Base-by-base conservation (phyloP, 2,888 invertebrate species). In the Tipula vernalis region DNA sequence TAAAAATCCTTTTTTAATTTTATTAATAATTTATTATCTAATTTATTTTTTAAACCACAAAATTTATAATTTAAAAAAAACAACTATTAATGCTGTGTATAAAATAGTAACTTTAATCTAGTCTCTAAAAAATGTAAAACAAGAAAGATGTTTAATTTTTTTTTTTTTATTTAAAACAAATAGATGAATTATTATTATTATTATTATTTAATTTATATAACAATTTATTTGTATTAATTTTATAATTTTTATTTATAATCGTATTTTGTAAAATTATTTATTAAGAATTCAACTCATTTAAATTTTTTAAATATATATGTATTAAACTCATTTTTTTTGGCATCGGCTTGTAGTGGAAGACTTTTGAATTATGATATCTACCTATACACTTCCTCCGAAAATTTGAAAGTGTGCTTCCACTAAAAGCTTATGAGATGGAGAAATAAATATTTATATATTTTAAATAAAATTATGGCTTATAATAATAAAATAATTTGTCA, bases 61-160 rank as follows among this genome's bases (percentile, higher is more conserved):
- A 51, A 71, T 10, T 57, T 8, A 15, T 83, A 84, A n/a, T n/a
- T n/a, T n/a, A n/a, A n/a, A n/a, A n/a, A n/a, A n/a, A n/a, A n/a
- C n/a, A 84, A 84, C 41, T 84, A 41, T 84, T 84, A 39, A 84
- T 41, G 84, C 84, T 84, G 84, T 84, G 84, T 84, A 84, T 84
- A 84, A 28, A 39, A 84, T 41, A 84, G 41, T 84, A 84, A 84
- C 41, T 84, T n/a, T 84, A 84, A 84, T 84, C 84, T 84, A 84
- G 84, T 84, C 84, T 84, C 39, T 39, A 36, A 71, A 71, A 71
- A 71, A 71, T 71, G 71, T 71, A 28, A 28, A 71, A 71, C 71
- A 71, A 18, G 5, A 71, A 71, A 28, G 6, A 18, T 28, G 18
- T 71, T 71, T 71, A 18, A 71, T 10, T 12, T 71, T 71, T 10